Evolutionary conservation across 92 coral and sea anemone species (phyloP), one percentile per base, ranked within the genome.

Genomic region (Pocillopora grandis): DNA sequence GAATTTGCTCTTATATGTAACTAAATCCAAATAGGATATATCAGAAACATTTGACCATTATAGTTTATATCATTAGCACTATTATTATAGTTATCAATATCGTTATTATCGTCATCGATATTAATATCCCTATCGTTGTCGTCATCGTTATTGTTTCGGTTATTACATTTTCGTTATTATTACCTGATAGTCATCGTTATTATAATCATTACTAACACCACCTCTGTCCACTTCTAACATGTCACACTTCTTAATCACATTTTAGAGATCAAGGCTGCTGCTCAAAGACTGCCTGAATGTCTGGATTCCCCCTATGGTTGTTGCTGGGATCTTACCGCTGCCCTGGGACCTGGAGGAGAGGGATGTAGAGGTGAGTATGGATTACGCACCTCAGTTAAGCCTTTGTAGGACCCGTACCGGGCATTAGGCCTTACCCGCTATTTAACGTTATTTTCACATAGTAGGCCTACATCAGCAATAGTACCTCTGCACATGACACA

Each of bases 251-350:
- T 33, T 0, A 68, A 27, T 68, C 12, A 9, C 4, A 42, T 36
- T 48, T 42, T 27, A 81, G 85, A 72, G 31, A 21, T 71, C 67
- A 71, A 48, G 33, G 85, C 77, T 20, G 62, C 85, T 19, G 78
- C 85, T 16, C 85, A 71, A 59, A 35, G 36, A 14, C 77, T 27
- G 15, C 85, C 85, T 42, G 85, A 81, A 6, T 81, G 85, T 62
- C 78, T 81, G 15, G 48, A 81, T 48, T 37, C 85, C 5, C 70
- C 78, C 37, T 81, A 71, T 49, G 85, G 85, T 37, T 81, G 85
- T 16, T 81, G 85, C 27, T 81, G 85, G 85, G 85, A 81, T 60
- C 85, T 71, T 9, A 81, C 85, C 13, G 78, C 58, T 14, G 85
- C 85, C 58, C 58, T 35, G 78, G 85, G 70, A 81, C 85, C 85